Evolutionary conservation across 2,888 invertebrate genomes (phyloP).

Genomic region (Philaethria dido): DNA sequence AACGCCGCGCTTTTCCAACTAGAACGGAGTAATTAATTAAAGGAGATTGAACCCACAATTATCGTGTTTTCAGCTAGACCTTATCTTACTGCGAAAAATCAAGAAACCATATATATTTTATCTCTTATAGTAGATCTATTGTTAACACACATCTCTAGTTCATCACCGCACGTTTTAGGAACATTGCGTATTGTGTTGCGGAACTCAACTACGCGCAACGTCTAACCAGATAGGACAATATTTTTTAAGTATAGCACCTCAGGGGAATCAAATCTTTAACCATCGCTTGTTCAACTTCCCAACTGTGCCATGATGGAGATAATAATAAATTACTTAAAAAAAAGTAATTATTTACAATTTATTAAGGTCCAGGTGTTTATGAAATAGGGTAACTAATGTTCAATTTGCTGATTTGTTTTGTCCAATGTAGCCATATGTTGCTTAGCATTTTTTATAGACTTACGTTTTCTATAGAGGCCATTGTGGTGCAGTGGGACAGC

Average conservation of each 20-base stretch:
- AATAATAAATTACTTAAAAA: conserved; percentile 23
- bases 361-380: conserved; percentile 48
- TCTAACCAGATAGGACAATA: too few relatives aligned
- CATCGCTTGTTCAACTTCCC: background rate
- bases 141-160: too few relatives aligned
- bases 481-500: too few relatives aligned
- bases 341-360: conserved; percentile 45
- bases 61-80: too few relatives aligned
- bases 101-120: too few relatives aligned
- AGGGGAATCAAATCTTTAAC: background rate
- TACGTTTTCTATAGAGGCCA: background rate
- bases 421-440: background rate
- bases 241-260: too few relatives aligned
- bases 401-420: conserved; percentile 15
- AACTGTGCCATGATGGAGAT: background rate
- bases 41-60: too few relatives aligned
- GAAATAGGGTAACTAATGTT: conserved; percentile 11
- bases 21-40: background rate
- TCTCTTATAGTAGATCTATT: too few relatives aligned
- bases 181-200: too few relatives aligned
- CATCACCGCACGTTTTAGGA: too few relatives aligned
- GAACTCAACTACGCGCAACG: too few relatives aligned
- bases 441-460: background rate
- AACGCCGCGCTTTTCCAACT: background rate
- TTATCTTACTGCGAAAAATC: too few relatives aligned